Evolutionary conservation across 1,140 invertebrate species (phyloP).

Genomic region (Chlorops oryzae): DNA sequence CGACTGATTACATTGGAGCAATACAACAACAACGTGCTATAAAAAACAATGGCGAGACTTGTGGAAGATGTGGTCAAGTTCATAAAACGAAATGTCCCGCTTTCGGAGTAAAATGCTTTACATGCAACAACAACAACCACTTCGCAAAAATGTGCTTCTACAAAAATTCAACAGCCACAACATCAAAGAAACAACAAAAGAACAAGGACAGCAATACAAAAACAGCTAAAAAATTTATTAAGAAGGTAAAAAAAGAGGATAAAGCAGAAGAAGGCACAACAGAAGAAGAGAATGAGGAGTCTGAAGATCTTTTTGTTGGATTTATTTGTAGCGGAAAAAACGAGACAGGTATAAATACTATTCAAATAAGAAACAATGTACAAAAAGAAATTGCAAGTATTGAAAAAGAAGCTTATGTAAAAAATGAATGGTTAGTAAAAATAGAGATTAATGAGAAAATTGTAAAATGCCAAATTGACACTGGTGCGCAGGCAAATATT

Average conservation of each 20-base stretch:
- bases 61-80: constrained; percentile 8
- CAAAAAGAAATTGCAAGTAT: not conserved
- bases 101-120: constrained; percentile 14
- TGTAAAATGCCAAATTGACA: constrained; percentile 10
- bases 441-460: constrained; percentile 6
- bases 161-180: too few relatives aligned
- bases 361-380: not conserved
- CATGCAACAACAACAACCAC: too few relatives aligned
- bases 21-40: too few relatives aligned
- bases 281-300: not conserved
- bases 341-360: not conserved
- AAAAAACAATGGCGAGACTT: too few relatives aligned
- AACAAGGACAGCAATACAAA: too few relatives aligned
- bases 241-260: constrained; percentile 18
- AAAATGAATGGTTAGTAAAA: not conserved
- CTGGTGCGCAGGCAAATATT: too few relatives aligned
- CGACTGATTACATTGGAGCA: too few relatives aligned
- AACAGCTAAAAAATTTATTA: too few relatives aligned
- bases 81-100: constrained; percentile 20
- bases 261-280: constrained; percentile 7
- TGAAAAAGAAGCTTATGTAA: not conserved
- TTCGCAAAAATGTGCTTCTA: too few relatives aligned
- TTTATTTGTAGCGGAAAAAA: not conserved
- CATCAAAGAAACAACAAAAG: too few relatives aligned
- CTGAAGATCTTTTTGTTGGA: not conserved